These are phyloP conservation scores for Alsophila aescularia DNA, from an alignment of 2,888 invertebrate genomes.

Conservation along the genomic window DNA sequence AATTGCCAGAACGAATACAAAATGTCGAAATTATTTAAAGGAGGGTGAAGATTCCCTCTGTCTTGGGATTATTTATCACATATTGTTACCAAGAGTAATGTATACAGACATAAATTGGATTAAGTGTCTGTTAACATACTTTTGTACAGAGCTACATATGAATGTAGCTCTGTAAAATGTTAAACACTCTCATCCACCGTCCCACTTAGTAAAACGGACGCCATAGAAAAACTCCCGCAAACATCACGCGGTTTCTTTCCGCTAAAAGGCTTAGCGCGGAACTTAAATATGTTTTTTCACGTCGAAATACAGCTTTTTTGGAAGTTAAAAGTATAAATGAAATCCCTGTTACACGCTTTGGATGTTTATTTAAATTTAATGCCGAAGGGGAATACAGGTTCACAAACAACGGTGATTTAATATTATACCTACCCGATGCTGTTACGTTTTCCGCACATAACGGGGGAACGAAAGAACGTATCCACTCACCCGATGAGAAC, in stretches of 20 bases:
- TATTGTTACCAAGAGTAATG: slow-evolving; percentile 1
- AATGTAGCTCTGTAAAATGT: neutral
- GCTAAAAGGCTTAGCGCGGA: slow-evolving; percentile 34
- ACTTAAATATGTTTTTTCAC: slow-evolving; percentile 17
- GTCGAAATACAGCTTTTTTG: slow-evolving; percentile 16
- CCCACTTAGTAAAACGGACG: slow-evolving; percentile 18
- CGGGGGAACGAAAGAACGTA: slow-evolving; percentile 10
- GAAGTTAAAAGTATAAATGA: slow-evolving; percentile 6
- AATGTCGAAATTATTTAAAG: slow-evolving; percentile 21
- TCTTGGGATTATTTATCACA: slow-evolving; percentile 5
- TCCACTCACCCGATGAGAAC: slow-evolving; percentile 64
- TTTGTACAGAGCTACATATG: neutral
- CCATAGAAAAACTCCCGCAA: slow-evolving; percentile 20
- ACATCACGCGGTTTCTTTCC: slow-evolving; percentile 24
- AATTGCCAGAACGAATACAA: slow-evolving; percentile 34
- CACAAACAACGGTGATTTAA: slow-evolving; percentile 42
- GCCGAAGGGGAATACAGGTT: slow-evolving; percentile 31
- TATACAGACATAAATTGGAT: neutral
- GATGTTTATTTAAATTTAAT: slow-evolving; percentile 47
- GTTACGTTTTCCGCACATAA: slow-evolving; percentile 15
- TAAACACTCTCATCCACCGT: slow-evolving; percentile 7
- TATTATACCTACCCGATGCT: slow-evolving; percentile 19
- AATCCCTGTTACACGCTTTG: slow-evolving; percentile 10
- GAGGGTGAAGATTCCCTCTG: neutral
- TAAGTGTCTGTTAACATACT: neutral